phyloP scores from a whole-genome alignment of 2,797 vertebrate species.

The Ataeniobius toweri region DNA sequence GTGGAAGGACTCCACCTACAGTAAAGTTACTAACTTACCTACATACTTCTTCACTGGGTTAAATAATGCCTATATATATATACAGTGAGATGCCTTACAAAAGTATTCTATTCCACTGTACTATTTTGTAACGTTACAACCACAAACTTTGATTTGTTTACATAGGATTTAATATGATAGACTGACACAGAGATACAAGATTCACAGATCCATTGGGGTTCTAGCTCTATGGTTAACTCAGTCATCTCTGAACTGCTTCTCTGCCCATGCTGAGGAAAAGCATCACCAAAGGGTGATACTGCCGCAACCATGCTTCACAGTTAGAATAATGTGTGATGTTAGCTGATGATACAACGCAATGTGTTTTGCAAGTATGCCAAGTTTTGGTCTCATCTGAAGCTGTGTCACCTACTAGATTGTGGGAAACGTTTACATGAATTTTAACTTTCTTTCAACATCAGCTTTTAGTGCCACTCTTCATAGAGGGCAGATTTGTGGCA shows the following conservation, averaged over 20 bases:
- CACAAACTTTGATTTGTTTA: neutral
- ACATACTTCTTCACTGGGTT: slow-evolving; percentile 3
- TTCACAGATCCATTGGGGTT: neutral
- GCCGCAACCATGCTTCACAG: neutral
- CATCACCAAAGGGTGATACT: neutral
- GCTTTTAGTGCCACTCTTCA: neutral
- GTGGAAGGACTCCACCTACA: slow-evolving; percentile 35
- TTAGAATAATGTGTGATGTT: neutral
- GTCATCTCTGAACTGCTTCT: neutral
- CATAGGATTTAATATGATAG: neutral
- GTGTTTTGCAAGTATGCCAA: neutral
- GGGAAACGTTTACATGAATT: neutral
- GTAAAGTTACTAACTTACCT: slow-evolving; percentile 22
- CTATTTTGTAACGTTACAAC: neutral
- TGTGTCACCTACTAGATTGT: neutral
- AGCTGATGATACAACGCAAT: neutral
- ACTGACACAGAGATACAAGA: neutral
- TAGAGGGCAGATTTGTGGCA: neutral
- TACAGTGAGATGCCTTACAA: neutral
- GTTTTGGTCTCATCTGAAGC: neutral
- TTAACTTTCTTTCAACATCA: neutral
- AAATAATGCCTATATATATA: neutral
- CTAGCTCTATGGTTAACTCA: neutral
- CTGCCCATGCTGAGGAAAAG: neutral
- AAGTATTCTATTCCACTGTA: neutral